Evolutionary conservation across 2,888 invertebrate genomes (phyloP).

Genomic region (Drosophila longiperda): DNA sequence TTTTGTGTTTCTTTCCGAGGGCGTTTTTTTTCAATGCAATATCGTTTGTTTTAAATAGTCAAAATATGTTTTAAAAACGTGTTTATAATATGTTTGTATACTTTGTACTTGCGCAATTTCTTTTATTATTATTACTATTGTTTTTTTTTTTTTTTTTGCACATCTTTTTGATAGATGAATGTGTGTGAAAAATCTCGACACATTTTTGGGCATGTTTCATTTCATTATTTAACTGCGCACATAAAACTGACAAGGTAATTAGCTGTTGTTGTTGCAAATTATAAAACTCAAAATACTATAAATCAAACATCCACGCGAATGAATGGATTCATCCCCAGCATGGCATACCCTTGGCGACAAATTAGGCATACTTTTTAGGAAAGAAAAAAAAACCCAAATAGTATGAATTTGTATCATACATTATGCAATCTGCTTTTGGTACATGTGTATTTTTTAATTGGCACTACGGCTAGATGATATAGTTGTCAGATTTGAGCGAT

Average conservation of each 20-base stretch:
- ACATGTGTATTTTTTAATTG: neutral
- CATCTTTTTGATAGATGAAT: slow-evolving; percentile 24
- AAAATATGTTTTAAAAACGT: slow-evolving; percentile 44
- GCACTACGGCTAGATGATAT: neutral
- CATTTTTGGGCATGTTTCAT: slow-evolving; percentile 52
- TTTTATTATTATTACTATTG: neutral
- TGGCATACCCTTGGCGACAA: slow-evolving; percentile 25
- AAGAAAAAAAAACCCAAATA: neutral
- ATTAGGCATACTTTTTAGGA: slow-evolving; percentile 3
- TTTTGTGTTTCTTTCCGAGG: slow-evolving; percentile 34
- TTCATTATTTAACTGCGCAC: slow-evolving; percentile 52
- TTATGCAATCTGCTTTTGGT: slow-evolving; percentile 7
- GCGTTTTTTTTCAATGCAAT: slow-evolving; percentile 45
- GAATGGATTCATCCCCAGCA: slow-evolving; percentile 1
- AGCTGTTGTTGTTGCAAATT: slow-evolving; percentile 29
- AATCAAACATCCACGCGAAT: slow-evolving; percentile 3
- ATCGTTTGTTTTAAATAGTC: slow-evolving; percentile 43
- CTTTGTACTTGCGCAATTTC: slow-evolving; percentile 41
- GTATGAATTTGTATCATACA: neutral
- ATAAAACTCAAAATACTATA: slow-evolving; percentile 12
- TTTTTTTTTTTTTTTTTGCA: slow-evolving; percentile 37
- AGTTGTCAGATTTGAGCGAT: slow-evolving; percentile 4
- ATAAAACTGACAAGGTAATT: slow-evolving; percentile 53
- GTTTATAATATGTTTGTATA: slow-evolving; percentile 21
- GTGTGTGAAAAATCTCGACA: slow-evolving; percentile 43